Percentiles rank a stretch among this genome's conserved stretches.
Conservation (phyloP, 2,113 vertebrate genomes). For the Eulemur macaco region DNA sequence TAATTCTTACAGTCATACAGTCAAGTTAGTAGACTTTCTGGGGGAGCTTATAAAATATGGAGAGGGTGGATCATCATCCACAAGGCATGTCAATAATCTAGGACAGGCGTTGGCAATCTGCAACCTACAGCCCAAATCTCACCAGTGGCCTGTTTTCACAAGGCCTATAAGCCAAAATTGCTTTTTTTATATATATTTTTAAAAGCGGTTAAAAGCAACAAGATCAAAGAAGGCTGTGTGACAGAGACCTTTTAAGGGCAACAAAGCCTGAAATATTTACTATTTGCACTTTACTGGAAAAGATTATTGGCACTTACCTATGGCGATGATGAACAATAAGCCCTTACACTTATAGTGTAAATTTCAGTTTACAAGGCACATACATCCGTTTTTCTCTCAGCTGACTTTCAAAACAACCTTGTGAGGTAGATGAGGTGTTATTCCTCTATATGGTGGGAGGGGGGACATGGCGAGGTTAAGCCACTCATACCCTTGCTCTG, state of each 20-base stretch:
- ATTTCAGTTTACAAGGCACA: background rate
- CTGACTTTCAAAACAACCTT: conserved; percentile 36
- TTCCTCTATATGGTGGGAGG: background rate
- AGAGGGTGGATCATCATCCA: background rate
- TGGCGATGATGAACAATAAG: background rate
- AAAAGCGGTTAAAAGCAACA: background rate
- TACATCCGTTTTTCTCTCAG: background rate
- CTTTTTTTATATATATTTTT: background rate
- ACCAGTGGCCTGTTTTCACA: background rate
- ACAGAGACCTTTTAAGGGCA: background rate
- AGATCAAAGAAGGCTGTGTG: conserved; percentile 16
- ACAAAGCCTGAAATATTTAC: background rate
- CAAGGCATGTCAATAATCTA: background rate
- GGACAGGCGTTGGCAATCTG: background rate
- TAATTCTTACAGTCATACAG: background rate
- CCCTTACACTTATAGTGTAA: background rate
- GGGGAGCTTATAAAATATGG: background rate
- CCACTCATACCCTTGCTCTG: background rate
- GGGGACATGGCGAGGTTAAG: conserved; percentile 20
- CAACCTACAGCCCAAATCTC: background rate
- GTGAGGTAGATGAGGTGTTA: background rate
- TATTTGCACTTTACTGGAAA: background rate
- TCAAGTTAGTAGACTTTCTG: background rate
- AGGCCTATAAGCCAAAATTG: background rate
- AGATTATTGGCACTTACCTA: background rate